These are phyloP conservation scores for Neopipo cinnamomea DNA, from an alignment of 2,113 vertebrate species.

Conservation along the genomic window DNA sequence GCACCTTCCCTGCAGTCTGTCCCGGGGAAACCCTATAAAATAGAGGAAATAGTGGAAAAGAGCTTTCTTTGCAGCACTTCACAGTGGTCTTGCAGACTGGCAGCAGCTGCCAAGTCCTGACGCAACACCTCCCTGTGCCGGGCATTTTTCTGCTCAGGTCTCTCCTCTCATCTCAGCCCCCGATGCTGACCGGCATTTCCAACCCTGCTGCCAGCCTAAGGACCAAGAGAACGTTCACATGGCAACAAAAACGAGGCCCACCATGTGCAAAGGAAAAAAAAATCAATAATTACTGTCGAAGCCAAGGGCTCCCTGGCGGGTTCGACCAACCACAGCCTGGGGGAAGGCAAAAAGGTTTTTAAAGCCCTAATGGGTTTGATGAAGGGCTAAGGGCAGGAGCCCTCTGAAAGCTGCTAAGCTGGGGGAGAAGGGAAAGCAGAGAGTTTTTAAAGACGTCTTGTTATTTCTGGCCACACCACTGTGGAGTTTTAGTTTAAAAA, in stretches of 20 bases:
- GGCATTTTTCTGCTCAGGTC: background rate
- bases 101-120: background rate
- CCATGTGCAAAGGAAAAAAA: background rate
- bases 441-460: background rate
- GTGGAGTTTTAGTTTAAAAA: background rate
- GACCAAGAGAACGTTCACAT: fast-evolving
- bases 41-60: background rate
- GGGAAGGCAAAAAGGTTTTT: background rate
- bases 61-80: background rate
- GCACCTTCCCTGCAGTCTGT: background rate
- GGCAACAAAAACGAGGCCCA: background rate
- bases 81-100: background rate
- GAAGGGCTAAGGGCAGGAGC: background rate
- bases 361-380: background rate
- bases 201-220: background rate
- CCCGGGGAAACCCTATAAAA: background rate
- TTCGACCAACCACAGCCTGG: background rate
- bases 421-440: background rate
- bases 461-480: background rate
- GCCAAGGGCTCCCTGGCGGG: background rate
- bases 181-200: background rate
- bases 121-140: background rate
- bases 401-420: background rate
- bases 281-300: background rate
- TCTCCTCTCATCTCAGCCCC: background rate